Percentiles rank a stretch among this genome's conserved stretches.
These are phyloP conservation scores for Melipona quadrifasciata DNA, from an alignment of 1,140 invertebrate genomes.

Conservation along the genomic window DNA sequence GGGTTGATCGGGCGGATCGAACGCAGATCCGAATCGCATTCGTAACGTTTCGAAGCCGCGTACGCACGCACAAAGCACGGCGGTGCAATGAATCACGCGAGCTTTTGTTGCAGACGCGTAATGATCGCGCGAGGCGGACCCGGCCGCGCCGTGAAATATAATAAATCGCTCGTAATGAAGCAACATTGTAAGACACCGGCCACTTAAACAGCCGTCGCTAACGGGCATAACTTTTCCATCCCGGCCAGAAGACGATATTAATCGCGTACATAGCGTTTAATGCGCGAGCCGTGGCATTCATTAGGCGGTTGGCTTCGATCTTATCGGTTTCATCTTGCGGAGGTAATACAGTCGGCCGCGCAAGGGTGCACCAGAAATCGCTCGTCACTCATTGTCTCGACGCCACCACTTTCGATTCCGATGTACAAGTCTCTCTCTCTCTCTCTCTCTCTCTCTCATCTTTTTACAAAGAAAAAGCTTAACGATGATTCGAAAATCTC, in stretches of 20 bases:
- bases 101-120: slow-evolving; percentile 20
- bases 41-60: not conserved
- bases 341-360: not conserved
- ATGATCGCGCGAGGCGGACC: slow-evolving; percentile 11
- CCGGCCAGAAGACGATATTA: slow-evolving; percentile 8
- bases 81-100: slow-evolving; percentile 16
- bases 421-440: too few relatives aligned
- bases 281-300: slow-evolving; percentile 18
- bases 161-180: slow-evolving; percentile 21
- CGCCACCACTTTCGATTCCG: not conserved
- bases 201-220: not conserved
- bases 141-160: not conserved
- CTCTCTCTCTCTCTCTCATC: too few relatives aligned
- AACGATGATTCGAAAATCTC: not conserved
- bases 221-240: slow-evolving; percentile 26
- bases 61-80: not conserved
- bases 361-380: slow-evolving; percentile 5
- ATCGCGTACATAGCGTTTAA: slow-evolving; percentile 25
- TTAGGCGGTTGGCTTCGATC: slow-evolving; percentile 31
- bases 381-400: not conserved
- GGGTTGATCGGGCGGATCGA: not conserved
- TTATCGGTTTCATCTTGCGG: slow-evolving; percentile 21
- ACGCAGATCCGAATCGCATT: not conserved
- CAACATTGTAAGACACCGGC: slow-evolving; percentile 19
- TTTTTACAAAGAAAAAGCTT: not conserved